Evolutionary conservation across 2,888 invertebrate species (phyloP).

Genomic region (Ophion slaviceki): DNA sequence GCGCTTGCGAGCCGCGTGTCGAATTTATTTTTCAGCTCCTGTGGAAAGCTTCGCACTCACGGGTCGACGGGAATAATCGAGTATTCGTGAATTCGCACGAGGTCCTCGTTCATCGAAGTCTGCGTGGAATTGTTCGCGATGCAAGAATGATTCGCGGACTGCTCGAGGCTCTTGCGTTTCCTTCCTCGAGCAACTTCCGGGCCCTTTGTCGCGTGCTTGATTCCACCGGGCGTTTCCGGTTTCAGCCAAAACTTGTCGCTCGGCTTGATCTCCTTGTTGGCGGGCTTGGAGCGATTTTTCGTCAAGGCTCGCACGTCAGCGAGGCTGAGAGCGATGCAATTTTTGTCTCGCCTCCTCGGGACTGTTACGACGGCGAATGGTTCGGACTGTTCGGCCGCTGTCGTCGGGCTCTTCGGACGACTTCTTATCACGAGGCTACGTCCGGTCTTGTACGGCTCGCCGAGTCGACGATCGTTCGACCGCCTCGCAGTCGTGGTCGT

Average conservation of each 20-base stretch:
- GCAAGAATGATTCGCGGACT: neutral
- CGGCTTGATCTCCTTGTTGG: conserved; percentile 46
- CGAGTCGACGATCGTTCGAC: conserved; percentile 29
- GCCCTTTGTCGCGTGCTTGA: neutral
- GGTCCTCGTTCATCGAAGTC: conserved; percentile 27
- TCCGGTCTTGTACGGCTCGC: conserved; percentile 62
- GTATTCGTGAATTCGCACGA: conserved; percentile 54
- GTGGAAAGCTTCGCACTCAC: neutral
- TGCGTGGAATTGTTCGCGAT: neutral
- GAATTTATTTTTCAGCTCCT: conserved; percentile 11
- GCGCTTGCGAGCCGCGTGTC: conserved; percentile 8
- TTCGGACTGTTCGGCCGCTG: conserved; percentile 43
- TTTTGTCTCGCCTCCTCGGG: conserved; percentile 64
- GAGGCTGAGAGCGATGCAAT: conserved; percentile 64
- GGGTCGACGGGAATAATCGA: conserved; percentile 13
- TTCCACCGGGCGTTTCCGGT: conserved; percentile 11
- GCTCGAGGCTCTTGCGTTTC: neutral
- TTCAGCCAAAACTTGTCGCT: conserved; percentile 65
- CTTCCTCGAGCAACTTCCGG: neutral
- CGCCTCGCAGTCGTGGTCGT: conserved; percentile 25
- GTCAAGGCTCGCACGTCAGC: conserved; percentile 56
- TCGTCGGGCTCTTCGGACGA: conserved; percentile 66
- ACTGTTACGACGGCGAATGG: conserved; percentile 52
- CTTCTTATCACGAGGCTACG: conserved; percentile 72
- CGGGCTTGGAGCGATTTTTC: conserved; percentile 55